Evolutionary conservation across 2,113 vertebrate genomes (phyloP).

Genomic region (Malaclemys terrapin): DNA sequence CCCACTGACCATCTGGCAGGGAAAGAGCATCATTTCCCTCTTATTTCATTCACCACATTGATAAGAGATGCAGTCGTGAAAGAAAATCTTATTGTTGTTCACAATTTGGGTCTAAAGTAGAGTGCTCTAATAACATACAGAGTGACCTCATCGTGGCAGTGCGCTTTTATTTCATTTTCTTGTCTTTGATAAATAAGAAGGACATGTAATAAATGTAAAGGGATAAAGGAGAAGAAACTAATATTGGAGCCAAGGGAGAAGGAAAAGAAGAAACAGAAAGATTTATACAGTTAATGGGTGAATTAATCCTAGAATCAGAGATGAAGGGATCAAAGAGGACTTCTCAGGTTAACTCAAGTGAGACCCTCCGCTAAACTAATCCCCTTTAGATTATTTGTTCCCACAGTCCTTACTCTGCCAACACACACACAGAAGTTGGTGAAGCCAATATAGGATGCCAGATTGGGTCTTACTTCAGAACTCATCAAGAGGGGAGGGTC

Average conservation of each 20-base stretch:
- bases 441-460: background rate
- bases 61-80: background rate
- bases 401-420: background rate
- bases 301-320: background rate
- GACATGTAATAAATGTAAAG: background rate
- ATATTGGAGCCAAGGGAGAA: no score
- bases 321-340: background rate
- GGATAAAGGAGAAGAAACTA: background rate
- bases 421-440: background rate
- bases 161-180: constrained; percentile 16
- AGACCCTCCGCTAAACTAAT: background rate
- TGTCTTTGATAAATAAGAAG: background rate
- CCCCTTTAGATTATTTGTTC: background rate
- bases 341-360: background rate
- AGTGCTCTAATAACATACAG: background rate
- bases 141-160: background rate
- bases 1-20: background rate
- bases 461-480: background rate
- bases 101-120: background rate
- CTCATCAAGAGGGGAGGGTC: background rate
- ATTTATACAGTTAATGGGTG: background rate
- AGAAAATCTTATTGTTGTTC: background rate
- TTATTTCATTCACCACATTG: background rate
- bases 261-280: background rate
- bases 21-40: background rate